A percentile compares a stretch with the other conserved stretches of the same genome.
Conservation (phyloP, 2,113 vertebrate genomes). For the Megaceryle torquata region DNA sequence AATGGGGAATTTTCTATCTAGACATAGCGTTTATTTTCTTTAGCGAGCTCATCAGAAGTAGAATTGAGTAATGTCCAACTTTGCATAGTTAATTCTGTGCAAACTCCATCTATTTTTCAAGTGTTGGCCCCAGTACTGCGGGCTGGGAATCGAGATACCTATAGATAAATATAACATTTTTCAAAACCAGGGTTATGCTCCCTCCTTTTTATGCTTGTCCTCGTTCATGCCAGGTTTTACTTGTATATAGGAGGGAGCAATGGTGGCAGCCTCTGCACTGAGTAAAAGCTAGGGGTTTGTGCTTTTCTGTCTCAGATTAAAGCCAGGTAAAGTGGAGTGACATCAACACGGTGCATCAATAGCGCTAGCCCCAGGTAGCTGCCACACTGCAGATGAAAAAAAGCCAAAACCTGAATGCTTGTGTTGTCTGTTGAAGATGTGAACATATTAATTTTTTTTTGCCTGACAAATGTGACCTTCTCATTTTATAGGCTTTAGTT, state of each 20-base stretch:
- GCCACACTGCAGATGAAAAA: not conserved
- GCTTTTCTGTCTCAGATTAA: not conserved
- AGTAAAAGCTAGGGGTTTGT: not conserved
- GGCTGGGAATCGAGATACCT: not conserved
- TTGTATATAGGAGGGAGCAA: not conserved
- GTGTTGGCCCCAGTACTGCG: fast-evolving
- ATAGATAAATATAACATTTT: not conserved
- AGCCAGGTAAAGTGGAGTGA: not conserved
- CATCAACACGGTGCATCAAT: not conserved
- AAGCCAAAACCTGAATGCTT: not conserved
- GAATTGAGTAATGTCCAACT: not conserved
- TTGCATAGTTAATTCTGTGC: not conserved
- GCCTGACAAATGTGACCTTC: not conserved
- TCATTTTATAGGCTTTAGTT: not conserved
- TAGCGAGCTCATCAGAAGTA: not conserved
- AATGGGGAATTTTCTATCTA: not conserved
- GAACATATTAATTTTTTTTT: not conserved
- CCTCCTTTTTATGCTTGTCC: not conserved
- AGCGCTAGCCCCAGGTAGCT: not conserved
- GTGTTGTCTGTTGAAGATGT: not conserved
- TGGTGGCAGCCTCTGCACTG: not conserved
- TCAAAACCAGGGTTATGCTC: not conserved
- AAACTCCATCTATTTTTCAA: not conserved
- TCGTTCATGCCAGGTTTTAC: not conserved
- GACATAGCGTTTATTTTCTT: not conserved